Conservation (phyloP, 2,113 vertebrate species). For the Menura novaehollandiae region DNA sequence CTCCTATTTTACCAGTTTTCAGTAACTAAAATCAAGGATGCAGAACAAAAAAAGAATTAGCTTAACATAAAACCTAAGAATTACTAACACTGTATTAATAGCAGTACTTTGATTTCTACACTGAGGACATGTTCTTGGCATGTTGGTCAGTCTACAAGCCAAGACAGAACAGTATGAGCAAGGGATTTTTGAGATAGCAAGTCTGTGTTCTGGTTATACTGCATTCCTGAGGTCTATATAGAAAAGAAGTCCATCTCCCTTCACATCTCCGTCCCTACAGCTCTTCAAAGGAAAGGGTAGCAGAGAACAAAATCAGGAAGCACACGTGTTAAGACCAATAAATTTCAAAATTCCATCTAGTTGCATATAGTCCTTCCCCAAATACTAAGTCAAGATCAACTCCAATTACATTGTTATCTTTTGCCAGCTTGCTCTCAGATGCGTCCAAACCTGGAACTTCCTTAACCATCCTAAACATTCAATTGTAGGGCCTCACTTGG, state of each 20-base stretch:
- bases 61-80: not conserved
- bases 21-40: not conserved
- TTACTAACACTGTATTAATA: not conserved
- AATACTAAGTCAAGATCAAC: not conserved
- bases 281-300: not conserved
- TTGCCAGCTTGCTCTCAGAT: not conserved
- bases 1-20: not conserved
- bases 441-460: not conserved
- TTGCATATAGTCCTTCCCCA: not conserved
- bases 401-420: not conserved
- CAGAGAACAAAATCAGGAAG: not conserved
- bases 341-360: not conserved
- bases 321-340: not conserved
- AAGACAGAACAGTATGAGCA: not conserved
- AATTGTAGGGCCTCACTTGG: not conserved
- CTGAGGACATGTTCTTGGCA: not conserved
- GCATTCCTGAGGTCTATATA: not conserved
- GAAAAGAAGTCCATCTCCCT: not conserved
- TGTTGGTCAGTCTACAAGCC: not conserved
- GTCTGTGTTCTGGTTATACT: not conserved
- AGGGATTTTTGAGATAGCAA: not conserved
- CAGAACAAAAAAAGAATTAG: not conserved
- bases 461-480: not conserved
- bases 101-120: not conserved
- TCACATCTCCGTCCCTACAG: not conserved